Conservation (phyloP, 2,888 invertebrate genomes). For the Rhorus exstirpatorius region DNA sequence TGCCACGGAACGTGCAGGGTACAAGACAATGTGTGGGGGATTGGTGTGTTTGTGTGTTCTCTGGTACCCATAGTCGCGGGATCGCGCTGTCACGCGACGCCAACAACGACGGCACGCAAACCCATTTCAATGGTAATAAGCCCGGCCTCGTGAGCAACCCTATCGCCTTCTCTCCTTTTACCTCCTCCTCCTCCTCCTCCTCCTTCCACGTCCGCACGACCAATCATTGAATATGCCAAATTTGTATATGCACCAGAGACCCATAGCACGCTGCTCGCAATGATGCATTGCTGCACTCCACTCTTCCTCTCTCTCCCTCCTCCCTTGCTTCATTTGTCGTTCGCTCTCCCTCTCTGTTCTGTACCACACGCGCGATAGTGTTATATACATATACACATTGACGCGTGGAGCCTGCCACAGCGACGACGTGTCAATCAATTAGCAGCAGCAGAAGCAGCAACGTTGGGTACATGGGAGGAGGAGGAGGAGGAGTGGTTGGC, state of each 20-base stretch:
- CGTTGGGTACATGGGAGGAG: slow-evolving; percentile 30
- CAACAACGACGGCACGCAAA: slow-evolving; percentile 70
- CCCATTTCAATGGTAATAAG: slow-evolving; percentile 74
- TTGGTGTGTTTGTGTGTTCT: slow-evolving; percentile 40
- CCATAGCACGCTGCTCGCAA: slow-evolving; percentile 52
- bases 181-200: slow-evolving; percentile 10
- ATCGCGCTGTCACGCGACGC: slow-evolving; percentile 71
- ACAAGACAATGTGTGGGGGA: slow-evolving; percentile 38
- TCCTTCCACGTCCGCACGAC: slow-evolving; percentile 70
- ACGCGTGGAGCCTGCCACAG: slow-evolving; percentile 55
- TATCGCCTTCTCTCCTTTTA: slow-evolving; percentile 14
- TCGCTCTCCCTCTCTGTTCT: slow-evolving; percentile 62
- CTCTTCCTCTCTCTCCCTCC: slow-evolving; percentile 22
- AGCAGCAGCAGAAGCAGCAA: slow-evolving; percentile 67
- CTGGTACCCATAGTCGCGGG: slow-evolving; percentile 46
- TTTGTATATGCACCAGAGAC: slow-evolving; percentile 79
- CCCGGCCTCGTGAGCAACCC: slow-evolving; percentile 57
- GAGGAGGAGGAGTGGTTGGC: slow-evolving; percentile 4
- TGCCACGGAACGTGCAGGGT: slow-evolving; percentile 13
- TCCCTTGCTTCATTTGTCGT: slow-evolving; percentile 13
- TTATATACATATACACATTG: slow-evolving; percentile 17
- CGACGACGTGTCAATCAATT: slow-evolving; percentile 68
- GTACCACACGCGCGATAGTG: neutral
- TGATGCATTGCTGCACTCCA: slow-evolving; percentile 52
- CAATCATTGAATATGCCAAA: slow-evolving; percentile 82